A percentile compares a stretch with the other conserved stretches of the same genome.
These are phyloP conservation scores for human DNA, from an alignment of 2,113 vertebrate species.

Conservation along the genomic window DNA sequence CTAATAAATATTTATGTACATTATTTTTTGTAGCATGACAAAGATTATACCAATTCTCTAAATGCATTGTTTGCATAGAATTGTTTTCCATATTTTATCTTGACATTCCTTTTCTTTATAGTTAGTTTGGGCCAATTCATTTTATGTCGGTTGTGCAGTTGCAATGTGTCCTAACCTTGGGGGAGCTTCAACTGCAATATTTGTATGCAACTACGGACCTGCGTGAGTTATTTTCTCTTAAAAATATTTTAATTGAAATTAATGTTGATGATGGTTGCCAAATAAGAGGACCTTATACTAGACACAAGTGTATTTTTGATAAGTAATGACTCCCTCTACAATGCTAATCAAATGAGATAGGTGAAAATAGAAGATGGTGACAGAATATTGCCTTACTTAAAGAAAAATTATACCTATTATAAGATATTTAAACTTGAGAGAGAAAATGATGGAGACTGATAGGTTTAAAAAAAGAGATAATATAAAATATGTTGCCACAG, in stretches of 20 bases:
- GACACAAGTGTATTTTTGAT: neutral
- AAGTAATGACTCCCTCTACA: neutral
- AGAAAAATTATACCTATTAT: neutral
- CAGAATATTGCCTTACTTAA: neutral
- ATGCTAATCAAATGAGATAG: neutral
- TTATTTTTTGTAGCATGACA: neutral
- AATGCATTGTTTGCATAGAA: neutral
- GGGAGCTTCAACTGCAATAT: neutral
- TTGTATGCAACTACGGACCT: slow-evolving; percentile 79
- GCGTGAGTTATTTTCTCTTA: slow-evolving; percentile 67
- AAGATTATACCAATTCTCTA: neutral
- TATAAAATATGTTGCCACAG: neutral
- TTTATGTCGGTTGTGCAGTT: slow-evolving; percentile 78
- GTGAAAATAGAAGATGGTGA: neutral
- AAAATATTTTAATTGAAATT: slow-evolving; percentile 22
- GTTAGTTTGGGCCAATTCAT: slow-evolving; percentile 76
- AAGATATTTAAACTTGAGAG: neutral
- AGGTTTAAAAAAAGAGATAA: neutral
- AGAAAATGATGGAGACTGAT: neutral
- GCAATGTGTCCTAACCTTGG: slow-evolving; percentile 25
- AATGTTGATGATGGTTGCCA: neutral
- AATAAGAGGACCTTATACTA: neutral
- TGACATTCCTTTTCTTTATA: slow-evolving; percentile 58
- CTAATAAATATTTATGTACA: neutral
- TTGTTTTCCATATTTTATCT: slow-evolving; percentile 33